Evolutionary conservation across 2,797 vertebrate genomes (phyloP).

Genomic region (Pogoniulus pusillus): DNA sequence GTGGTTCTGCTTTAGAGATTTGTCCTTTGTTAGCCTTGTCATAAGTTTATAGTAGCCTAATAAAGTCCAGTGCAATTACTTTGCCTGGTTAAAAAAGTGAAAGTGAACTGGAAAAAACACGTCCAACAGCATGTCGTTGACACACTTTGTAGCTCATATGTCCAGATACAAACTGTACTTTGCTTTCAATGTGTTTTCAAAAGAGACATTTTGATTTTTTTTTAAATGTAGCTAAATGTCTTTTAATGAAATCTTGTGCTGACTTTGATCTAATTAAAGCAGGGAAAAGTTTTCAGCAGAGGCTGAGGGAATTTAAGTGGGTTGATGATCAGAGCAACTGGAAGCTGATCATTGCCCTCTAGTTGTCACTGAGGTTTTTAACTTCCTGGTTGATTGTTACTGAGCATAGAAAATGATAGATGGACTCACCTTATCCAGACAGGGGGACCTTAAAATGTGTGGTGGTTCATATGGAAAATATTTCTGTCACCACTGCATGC

Average conservation of each 20-base stretch:
- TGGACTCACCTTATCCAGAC: constrained; percentile 42
- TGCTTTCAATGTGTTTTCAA: not conserved
- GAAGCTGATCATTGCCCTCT: constrained; percentile 63
- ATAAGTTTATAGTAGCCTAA: constrained; percentile 12
- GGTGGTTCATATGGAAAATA: constrained; percentile 76
- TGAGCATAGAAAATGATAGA: constrained; percentile 40
- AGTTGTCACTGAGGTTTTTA: constrained; percentile 49
- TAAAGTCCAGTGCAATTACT: constrained; percentile 49
- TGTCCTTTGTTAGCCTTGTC: constrained; percentile 47
- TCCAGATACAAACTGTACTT: not conserved
- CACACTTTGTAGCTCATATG: not conserved
- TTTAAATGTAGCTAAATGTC: not conserved
- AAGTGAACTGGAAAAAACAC: not conserved
- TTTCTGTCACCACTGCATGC: constrained; percentile 69
- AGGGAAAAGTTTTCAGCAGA: constrained; percentile 22
- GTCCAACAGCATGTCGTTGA: not conserved
- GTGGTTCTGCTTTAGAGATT: not conserved
- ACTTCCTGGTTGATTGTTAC: constrained; percentile 47
- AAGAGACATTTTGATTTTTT: not conserved
- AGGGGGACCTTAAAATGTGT: constrained; percentile 42
- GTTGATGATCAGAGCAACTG: constrained; percentile 8
- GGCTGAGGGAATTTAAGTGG: not conserved
- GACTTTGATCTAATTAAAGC: not conserved
- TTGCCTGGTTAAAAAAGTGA: constrained; percentile 26
- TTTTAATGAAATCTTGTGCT: not conserved